A percentile compares a stretch with the other conserved stretches of the same genome.
phyloP scores from a whole-genome alignment of 2,888 invertebrate genomes.

The Lacanobia oleracea region DNA sequence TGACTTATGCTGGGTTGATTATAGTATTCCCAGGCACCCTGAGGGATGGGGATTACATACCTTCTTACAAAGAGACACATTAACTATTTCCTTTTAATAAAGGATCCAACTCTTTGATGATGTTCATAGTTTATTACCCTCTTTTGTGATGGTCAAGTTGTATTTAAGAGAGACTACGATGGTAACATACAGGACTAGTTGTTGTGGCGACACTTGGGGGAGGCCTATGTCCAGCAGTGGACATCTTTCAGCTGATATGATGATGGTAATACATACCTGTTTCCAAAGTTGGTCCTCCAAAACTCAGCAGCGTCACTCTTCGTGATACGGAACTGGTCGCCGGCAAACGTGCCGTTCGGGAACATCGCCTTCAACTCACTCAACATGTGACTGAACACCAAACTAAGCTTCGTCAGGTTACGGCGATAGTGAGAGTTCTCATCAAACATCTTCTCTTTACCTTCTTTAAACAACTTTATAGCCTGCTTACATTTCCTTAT shows the following conservation, averaged over 20 bases:
- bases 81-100: conserved; percentile 1
- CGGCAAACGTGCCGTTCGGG: conserved; percentile 98
- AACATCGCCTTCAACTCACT: conserved; percentile 99
- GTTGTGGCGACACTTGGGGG: too few species aligned
- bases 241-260: neutral
- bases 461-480: conserved; percentile 99
- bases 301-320: conserved; percentile 99
- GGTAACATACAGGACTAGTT: too few species aligned
- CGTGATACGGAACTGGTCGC: conserved; percentile 99
- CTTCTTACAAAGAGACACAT: neutral
- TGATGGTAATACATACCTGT: conserved; percentile 93
- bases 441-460: conserved; percentile 99
- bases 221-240: too few species aligned
- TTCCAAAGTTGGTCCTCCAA: conserved; percentile 98
- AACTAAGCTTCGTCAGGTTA: conserved; percentile 98
- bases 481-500: conserved; percentile 99
- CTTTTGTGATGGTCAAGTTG: too few species aligned
- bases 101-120: neutral
- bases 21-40: too few species aligned
- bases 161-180: too few species aligned
- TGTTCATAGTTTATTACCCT: too few species aligned
- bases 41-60: rapidly evolving
- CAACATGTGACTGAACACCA: conserved; percentile 99
- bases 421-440: conserved; percentile 97
- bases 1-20: neutral